A percentile compares a stretch with the other conserved stretches of the same genome.
These are phyloP conservation scores for Drosophila stalkeri DNA, from an alignment of 2,888 invertebrate genomes.

Conservation along the genomic window DNA sequence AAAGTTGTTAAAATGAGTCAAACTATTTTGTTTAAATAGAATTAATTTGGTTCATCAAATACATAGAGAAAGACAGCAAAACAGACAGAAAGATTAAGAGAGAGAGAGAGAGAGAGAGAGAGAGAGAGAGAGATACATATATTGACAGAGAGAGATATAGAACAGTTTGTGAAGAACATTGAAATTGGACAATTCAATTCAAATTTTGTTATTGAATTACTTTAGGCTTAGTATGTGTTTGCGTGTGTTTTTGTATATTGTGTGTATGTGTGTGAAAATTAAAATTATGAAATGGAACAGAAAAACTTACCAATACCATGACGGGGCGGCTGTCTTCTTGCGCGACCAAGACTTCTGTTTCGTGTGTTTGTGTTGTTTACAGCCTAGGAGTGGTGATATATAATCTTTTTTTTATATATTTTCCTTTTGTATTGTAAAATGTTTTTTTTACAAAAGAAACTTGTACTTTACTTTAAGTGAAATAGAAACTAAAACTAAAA, in stretches of 20 bases:
- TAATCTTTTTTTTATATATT: constrained; percentile 56
- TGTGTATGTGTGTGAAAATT: background rate
- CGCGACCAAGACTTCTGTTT: constrained; percentile 86
- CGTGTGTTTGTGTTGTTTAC: constrained; percentile 86
- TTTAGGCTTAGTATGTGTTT: constrained; percentile 16
- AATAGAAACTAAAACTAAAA: constrained; percentile 23
- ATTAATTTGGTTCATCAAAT: constrained; percentile 15
- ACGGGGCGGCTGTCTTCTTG: constrained; percentile 86
- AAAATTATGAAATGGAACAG: constrained; percentile 36
- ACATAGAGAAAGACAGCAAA: constrained; percentile 33
- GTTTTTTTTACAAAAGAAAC: constrained; percentile 30
- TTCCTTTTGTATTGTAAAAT: constrained; percentile 24
- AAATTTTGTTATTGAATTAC: background rate
- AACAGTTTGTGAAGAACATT: constrained; percentile 11
- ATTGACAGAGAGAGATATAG: constrained; percentile 4
- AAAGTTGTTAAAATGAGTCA: background rate
- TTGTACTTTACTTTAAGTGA: constrained; percentile 30
- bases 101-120: constrained; percentile 20
- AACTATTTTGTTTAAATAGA: background rate
- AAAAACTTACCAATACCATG: constrained; percentile 85
- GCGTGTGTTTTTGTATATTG: constrained; percentile 4
- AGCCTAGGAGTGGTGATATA: constrained; percentile 84
- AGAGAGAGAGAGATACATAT: constrained; percentile 1
- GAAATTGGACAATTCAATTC: constrained; percentile 15
- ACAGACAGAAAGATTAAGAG: constrained; percentile 14